Conservation (phyloP, 2,888 invertebrate species). For the Molanna angustata region DNA sequence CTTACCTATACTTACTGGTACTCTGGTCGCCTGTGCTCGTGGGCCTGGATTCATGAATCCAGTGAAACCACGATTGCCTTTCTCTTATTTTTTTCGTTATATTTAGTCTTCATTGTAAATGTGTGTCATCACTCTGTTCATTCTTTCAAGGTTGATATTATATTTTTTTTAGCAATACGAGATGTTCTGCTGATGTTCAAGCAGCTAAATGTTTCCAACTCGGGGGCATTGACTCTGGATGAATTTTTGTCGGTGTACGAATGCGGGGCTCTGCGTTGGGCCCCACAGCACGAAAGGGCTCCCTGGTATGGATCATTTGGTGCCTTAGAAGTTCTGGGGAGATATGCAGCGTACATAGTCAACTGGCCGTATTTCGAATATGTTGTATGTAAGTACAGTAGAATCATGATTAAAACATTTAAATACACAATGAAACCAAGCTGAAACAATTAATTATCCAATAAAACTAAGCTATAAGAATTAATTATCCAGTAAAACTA, state of each 20-base stretch:
- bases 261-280: constrained; percentile 71
- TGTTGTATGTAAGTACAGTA: constrained; percentile 66
- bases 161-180: constrained; percentile 53
- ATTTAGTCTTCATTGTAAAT: no score
- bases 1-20: no score
- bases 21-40: no score
- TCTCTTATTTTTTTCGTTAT: no score
- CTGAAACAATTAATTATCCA: no score
- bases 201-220: constrained; percentile 66
- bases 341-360: constrained; percentile 60
- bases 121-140: no score
- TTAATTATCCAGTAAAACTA: no score
- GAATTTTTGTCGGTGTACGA: constrained; percentile 76
- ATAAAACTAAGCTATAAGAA: no score
- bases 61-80: no score
- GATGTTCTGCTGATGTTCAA: constrained; percentile 81
- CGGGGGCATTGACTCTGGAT: constrained; percentile 63
- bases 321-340: constrained; percentile 60
- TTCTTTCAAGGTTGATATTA: not conserved
- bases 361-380: constrained; percentile 73
- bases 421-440: no score
- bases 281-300: constrained; percentile 63
- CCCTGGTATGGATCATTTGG: constrained; percentile 69
- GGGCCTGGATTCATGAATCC: no score
- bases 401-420: no score